Evolutionary conservation across 2,797 vertebrate genomes (phyloP), one percentile per base, ranked within the genome.

Genomic region (Gallinago nigripennis): DNA sequence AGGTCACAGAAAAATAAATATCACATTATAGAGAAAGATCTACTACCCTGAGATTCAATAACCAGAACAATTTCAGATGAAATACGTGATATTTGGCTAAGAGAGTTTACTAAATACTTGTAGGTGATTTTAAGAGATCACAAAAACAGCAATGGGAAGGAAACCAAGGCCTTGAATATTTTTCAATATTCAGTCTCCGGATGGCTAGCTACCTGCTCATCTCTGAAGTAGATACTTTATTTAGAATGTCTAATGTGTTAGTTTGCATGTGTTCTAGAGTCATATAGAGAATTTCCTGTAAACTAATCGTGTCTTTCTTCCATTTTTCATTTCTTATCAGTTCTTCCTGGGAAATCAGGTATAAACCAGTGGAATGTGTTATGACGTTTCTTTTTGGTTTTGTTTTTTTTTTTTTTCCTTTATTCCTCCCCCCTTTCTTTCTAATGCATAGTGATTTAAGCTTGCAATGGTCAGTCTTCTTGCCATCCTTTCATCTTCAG

Each of bases 301-400:
- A 95, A 98, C 98, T 99, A 99, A 99, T 98, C 92, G 79, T 97
- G 98, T 98, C 98, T 98, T 98, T 98, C 97, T 98, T 98, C 97
- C 98, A 98, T 98, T 98, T 98, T 98, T 97, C 95, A 98, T 98
- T 96, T 98, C 97, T 98, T 98, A 98, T 98, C 99, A 99, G 99
- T 99, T 99, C 98, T 99, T 99, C 99, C 99, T 99, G 98, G 99
- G 99, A 99, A 99, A 99, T 98, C 99, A 99, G 99, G 99, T 99
- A 99, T 98, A 99, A 98, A 98, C 97, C 94, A 98, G 98, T 96
- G 95, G 96, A 98, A 97, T 97, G 97, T 98, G 96, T 97, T 97
- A 93, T 97, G 95, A 95, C 97, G 87, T 97, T 96, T 95, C 69
- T 85, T 92, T 88, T 88, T 94, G 37, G 35, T 35, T 37, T 37